These are phyloP conservation scores for Copidosoma aretas DNA, from an alignment of 2,888 invertebrate species.

Conservation along the genomic window DNA sequence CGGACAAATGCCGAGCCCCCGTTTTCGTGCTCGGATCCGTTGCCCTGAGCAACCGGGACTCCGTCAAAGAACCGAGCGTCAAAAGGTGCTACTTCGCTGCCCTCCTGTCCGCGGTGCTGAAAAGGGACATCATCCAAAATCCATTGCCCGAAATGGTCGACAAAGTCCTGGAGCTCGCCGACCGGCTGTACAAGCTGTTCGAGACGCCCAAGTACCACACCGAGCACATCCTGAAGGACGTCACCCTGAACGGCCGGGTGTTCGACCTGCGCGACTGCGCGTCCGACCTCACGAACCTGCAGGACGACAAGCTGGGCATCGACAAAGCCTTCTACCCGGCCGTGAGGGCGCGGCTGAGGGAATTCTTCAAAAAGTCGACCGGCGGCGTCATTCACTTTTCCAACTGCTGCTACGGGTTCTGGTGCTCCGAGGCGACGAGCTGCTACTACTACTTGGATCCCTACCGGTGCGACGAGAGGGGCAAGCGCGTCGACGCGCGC, in stretches of 20 bases:
- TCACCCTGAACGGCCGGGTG: slow-evolving; percentile 54
- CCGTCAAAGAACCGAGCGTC: slow-evolving; percentile 50
- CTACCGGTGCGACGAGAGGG: slow-evolving; percentile 52
- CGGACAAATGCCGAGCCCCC: slow-evolving; percentile 46
- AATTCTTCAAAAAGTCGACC: slow-evolving; percentile 46
- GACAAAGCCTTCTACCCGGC: slow-evolving; percentile 12
- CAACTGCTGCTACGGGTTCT: slow-evolving; percentile 60
- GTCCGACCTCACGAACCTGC: slow-evolving; percentile 43
- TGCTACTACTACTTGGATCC: slow-evolving; percentile 59
- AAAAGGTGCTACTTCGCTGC: slow-evolving; percentile 59
- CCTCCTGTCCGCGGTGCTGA: slow-evolving; percentile 52
- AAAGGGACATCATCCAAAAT: slow-evolving; percentile 57
- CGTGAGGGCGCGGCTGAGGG: slow-evolving; percentile 49
- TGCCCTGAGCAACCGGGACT: slow-evolving; percentile 48
- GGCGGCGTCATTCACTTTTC: slow-evolving; percentile 57
- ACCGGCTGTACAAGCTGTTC: slow-evolving; percentile 52
- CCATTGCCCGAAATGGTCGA: slow-evolving; percentile 54
- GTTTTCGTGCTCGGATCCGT: slow-evolving; percentile 53
- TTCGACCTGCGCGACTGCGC: slow-evolving; percentile 57
- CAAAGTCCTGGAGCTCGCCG: slow-evolving; percentile 53
- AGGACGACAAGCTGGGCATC: slow-evolving; percentile 39
- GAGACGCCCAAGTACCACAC: slow-evolving; percentile 51
- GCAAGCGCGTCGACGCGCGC: slow-evolving; percentile 44
- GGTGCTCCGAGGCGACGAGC: slow-evolving; percentile 53
- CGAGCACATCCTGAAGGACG: slow-evolving; percentile 53